Evolutionary conservation across 2,113 vertebrate genomes (phyloP).

Genomic region (Formicarius rufipectus): DNA sequence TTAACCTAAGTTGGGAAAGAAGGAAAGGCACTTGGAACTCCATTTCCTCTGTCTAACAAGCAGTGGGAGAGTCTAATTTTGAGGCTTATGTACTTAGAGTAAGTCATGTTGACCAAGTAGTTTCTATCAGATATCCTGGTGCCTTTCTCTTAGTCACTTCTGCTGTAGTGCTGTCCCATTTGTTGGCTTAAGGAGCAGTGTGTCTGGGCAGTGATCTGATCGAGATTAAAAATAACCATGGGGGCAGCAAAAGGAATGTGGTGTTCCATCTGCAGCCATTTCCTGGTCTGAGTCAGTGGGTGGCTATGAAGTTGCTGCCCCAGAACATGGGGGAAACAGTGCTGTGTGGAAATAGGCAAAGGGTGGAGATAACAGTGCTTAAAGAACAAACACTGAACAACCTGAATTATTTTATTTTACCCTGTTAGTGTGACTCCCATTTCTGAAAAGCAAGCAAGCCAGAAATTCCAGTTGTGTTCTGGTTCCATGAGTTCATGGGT

Average conservation of each 20-base stretch:
- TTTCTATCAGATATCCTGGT: background rate
- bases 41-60: background rate
- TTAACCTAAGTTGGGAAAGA: background rate
- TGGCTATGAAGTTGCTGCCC: background rate
- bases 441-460: background rate
- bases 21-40: background rate
- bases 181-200: background rate
- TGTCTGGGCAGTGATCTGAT: background rate
- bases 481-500: background rate
- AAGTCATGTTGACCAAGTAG: background rate
- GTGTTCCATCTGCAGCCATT: background rate
- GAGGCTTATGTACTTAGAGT: background rate
- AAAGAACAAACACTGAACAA: background rate
- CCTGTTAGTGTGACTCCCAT: background rate
- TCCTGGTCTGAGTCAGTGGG: background rate
- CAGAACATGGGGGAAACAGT: background rate
- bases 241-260: background rate
- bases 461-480: background rate
- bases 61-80: background rate
- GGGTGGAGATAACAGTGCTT: background rate
- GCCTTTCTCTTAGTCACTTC: background rate
- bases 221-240: background rate
- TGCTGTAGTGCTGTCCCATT: background rate
- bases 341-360: background rate
- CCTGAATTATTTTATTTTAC: background rate